Percentiles rank a stretch among this genome's conserved stretches.
Evolutionary conservation across 2,888 invertebrate species (phyloP).

Genomic region (Liopterus haemorrhoidalis): DNA sequence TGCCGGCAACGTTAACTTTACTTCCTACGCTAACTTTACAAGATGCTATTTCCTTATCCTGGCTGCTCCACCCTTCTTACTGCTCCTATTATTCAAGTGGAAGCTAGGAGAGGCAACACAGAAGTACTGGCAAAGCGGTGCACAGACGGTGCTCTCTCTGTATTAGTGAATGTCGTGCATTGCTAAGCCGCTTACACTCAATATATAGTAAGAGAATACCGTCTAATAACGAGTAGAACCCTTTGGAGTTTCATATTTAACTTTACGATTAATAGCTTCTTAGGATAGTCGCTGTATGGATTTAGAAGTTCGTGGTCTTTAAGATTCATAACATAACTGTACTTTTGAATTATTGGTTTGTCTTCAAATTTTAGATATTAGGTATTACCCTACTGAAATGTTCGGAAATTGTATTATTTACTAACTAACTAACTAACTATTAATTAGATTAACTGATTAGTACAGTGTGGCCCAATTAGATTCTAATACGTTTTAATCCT

Average conservation of each 20-base stretch:
- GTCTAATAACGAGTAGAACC: constrained; percentile 19
- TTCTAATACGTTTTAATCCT: too few relatives aligned
- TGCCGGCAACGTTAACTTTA: not conserved
- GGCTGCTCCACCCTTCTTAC: not conserved
- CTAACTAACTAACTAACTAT: too few relatives aligned
- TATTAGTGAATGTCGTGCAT: not conserved
- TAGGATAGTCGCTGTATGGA: not conserved
- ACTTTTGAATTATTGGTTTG: too few relatives aligned
- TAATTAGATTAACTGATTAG: too few relatives aligned
- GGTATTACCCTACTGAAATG: too few relatives aligned
- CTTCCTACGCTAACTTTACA: not conserved
- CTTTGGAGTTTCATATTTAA: constrained; percentile 23
- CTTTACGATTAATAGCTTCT: constrained; percentile 20
- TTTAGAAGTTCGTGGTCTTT: not conserved
- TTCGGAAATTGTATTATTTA: too few relatives aligned
- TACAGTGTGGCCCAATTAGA: too few relatives aligned
- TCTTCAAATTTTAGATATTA: too few relatives aligned
- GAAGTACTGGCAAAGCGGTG: not conserved
- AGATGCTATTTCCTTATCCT: not conserved
- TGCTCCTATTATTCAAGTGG: constrained; percentile 1
- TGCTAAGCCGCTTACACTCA: constrained; percentile 22
- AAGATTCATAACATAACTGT: too few relatives aligned
- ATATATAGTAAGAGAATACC: constrained; percentile 20
- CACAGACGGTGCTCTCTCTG: not conserved
- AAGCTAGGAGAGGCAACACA: constrained; percentile 1